Evolutionary conservation across 2,113 vertebrate species (phyloP).

Genomic region (Probosciger aterrimus): DNA sequence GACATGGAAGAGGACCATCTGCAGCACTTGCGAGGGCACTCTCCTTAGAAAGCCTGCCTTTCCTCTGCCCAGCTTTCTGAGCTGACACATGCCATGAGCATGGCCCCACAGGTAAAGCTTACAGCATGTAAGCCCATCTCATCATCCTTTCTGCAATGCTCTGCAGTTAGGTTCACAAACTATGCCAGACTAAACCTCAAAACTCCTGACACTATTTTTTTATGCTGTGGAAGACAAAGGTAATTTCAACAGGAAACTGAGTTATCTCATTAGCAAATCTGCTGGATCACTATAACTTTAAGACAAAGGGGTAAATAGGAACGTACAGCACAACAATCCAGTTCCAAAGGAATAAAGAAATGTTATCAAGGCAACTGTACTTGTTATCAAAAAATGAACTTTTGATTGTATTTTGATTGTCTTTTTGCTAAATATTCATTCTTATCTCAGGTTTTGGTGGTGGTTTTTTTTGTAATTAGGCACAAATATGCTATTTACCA

Average conservation of each 20-base stretch:
- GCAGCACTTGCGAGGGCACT: neutral
- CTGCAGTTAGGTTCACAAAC: neutral
- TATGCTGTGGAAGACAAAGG: neutral
- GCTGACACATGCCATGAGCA: neutral
- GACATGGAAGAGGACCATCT: accelerated
- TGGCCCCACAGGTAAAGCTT: too few relatives aligned
- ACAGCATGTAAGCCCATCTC: neutral
- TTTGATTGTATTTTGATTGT: neutral
- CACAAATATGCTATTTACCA: conserved; percentile 22
- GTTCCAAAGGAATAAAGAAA: neutral
- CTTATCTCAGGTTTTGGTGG: neutral
- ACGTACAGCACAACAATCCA: neutral
- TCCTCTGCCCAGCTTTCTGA: neutral
- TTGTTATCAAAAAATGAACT: neutral
- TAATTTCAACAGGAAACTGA: neutral
- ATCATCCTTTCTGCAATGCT: neutral
- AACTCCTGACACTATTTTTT: neutral
- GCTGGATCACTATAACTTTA: neutral
- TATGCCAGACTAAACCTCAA: neutral
- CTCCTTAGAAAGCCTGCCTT: accelerated
- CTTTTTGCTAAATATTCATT: neutral
- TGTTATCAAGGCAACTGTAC: neutral
- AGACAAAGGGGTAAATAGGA: neutral
- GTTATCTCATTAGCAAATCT: neutral
- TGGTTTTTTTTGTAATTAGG: conserved; percentile 3